Evolutionary conservation across 2,888 invertebrate species (phyloP), one percentile per base, ranked within the genome.

Genomic region (Aradus depressus): DNA sequence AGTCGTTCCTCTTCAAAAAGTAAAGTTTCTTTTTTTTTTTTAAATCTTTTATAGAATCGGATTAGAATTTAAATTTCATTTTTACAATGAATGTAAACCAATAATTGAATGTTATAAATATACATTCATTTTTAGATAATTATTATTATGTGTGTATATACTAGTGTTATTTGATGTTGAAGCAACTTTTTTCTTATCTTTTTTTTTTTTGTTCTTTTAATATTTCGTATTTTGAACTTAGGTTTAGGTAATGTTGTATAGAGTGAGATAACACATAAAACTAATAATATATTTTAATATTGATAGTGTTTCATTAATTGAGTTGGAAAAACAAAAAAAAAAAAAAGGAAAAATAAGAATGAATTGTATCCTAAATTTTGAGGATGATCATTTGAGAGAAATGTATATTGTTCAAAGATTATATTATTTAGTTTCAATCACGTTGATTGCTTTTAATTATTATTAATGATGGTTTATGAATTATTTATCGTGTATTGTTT

Each of bases 1-100:
- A n/a, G n/a, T n/a, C n/a, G n/a, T n/a, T n/a, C n/a, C n/a, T n/a
- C n/a, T n/a, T n/a, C n/a, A n/a, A n/a, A n/a, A n/a, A n/a, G n/a
- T n/a, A n/a, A n/a, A n/a, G n/a, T n/a, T n/a, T n/a, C n/a, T n/a
- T n/a, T n/a, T n/a, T n/a, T n/a, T n/a, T n/a, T n/a, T n/a, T n/a
- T n/a, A n/a, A n/a, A n/a, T n/a, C n/a, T n/a, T n/a, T 39, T 48
- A 23, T 38, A 48, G 41, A 22, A 34, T 39, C 41, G 22, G 28
- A 41, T 10, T 49, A 41, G 49, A 31, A 19, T 41, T 49, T 32
- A 41, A 41, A 37, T 25, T 34, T 38, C 47, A 28, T 47, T 47
- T 47, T 47, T 38, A 37, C 35, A 25, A 47, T 38, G 38, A 47
- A 47, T 47, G 47, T 47, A 47, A 47, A 47, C 47, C 47, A 47